phyloP scores from a whole-genome alignment of 2,113 vertebrate species.

The Labeo rohita region DNA sequence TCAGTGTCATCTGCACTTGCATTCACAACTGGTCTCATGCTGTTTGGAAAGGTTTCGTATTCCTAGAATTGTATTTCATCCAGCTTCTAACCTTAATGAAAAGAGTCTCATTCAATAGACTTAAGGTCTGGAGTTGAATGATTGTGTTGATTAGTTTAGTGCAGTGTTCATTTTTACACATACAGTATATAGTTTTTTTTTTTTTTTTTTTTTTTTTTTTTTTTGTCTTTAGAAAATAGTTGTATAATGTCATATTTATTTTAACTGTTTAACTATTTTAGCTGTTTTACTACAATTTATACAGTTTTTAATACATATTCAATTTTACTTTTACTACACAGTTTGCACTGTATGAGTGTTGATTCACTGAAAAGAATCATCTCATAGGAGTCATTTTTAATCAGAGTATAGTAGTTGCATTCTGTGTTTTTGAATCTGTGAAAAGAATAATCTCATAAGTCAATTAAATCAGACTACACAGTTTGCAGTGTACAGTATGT shows the following conservation, averaged over 20 bases:
- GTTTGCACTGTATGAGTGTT: no score
- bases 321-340: no score
- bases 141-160: neutral
- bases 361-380: no score
- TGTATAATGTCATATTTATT: neutral
- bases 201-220: neutral
- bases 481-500: no score
- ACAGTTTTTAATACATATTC: no score
- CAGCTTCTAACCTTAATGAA: conserved; percentile 14
- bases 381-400: no score
- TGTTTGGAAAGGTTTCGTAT: conserved; percentile 28
- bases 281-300: neutral
- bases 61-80: conserved; percentile 2
- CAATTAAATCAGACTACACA: no score
- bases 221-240: neutral
- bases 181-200: neutral
- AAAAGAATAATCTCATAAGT: no score
- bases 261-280: no score
- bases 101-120: neutral
- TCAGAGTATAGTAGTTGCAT: no score
- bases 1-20: conserved; percentile 28
- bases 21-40: conserved; percentile 36
- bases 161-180: neutral
- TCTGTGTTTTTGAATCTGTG: no score
- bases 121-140: neutral